Percentiles rank a stretch among this genome's conserved stretches.
phyloP scores from a whole-genome alignment of 2,113 vertebrate genomes.

The Syngnathoides biaculeatus region DNA sequence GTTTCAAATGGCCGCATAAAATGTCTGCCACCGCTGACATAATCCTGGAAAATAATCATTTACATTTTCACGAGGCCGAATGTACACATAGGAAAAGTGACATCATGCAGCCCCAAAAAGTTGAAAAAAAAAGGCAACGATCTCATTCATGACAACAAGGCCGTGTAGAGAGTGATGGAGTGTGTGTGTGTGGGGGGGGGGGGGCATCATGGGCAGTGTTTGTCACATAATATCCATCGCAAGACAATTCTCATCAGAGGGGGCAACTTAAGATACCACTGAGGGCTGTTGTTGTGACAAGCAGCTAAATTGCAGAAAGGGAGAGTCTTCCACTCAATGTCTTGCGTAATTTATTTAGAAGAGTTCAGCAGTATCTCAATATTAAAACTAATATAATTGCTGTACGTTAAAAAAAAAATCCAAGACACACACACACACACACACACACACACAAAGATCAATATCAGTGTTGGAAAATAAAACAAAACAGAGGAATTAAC shows the following conservation, averaged over 20 bases:
- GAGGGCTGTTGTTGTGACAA: constrained; percentile 65
- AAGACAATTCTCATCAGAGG: constrained; percentile 66
- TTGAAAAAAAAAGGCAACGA: constrained; percentile 33
- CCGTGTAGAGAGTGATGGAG: constrained; percentile 39
- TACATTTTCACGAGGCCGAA: constrained; percentile 32
- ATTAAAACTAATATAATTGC: no score
- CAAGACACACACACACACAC: neutral
- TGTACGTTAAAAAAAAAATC: neutral
- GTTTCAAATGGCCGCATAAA: neutral
- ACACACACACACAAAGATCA: neutral
- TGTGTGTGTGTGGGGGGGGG: no score
- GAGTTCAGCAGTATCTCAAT: neutral
- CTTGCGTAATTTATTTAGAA: constrained; percentile 7
- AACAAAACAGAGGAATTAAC: neutral
- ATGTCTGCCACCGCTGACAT: constrained; percentile 38
- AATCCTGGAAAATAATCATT: constrained; percentile 37
- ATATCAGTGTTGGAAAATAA: neutral
- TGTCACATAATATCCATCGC: constrained; percentile 65
- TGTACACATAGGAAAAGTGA: constrained; percentile 35
- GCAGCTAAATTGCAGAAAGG: constrained; percentile 52
- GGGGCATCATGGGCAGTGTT: constrained; percentile 47
- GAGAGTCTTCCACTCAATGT: constrained; percentile 23
- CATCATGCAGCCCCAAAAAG: constrained; percentile 16
- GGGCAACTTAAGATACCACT: constrained; percentile 61
- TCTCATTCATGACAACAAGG: constrained; percentile 60